Conservation (phyloP, 2,888 invertebrate genomes). For the Imbricaverruca yamaguchii region DNA sequence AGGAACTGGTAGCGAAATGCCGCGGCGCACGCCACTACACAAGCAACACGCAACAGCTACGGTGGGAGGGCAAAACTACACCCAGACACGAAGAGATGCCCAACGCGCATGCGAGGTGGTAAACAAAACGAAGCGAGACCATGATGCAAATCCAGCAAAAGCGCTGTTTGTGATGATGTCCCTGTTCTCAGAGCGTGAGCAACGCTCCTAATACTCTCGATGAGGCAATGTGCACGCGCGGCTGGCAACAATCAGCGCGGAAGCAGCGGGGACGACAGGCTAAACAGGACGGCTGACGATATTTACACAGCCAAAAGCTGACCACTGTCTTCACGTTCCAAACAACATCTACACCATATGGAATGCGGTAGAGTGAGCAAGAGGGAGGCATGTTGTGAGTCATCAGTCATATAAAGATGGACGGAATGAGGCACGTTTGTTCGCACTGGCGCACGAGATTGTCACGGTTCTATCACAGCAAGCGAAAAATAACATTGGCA, state of each 20-base stretch:
- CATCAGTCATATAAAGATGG: not conserved
- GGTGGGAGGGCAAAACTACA: not conserved
- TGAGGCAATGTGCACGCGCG: not conserved
- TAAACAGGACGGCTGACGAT: no score
- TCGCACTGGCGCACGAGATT: not conserved
- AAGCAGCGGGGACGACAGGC: no score
- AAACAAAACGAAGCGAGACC: not conserved
- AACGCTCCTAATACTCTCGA: not conserved
- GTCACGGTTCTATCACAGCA: slow-evolving; percentile 1
- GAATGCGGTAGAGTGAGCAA: not conserved
- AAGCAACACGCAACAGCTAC: not conserved
- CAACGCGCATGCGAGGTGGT: not conserved
- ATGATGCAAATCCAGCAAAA: not conserved
- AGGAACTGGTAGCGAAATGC: not conserved
- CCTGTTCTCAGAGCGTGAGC: no score
- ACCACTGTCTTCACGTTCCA: no score
- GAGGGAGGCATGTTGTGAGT: no score
- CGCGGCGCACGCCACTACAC: not conserved
- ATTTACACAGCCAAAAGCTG: no score
- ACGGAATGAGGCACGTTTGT: not conserved
- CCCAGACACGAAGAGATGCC: not conserved
- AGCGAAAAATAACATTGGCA: not conserved
- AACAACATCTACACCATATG: not conserved
- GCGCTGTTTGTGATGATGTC: no score
- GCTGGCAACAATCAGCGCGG: no score